Conservation (phyloP, 2,888 invertebrate genomes). For the Nebria salina region DNA sequence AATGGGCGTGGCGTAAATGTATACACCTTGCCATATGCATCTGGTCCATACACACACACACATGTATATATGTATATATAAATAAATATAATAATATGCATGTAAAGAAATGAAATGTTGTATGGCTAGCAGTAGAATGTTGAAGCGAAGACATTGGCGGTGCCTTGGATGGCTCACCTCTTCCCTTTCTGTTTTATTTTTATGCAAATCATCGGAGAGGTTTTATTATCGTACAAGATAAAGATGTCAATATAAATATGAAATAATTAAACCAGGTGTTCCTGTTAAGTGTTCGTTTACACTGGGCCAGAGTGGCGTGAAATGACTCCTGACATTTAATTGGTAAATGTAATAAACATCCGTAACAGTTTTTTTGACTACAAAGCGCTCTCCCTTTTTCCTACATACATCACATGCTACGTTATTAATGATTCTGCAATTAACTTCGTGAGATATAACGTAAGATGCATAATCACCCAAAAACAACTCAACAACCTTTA, state of each 20-base stretch:
- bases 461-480: too few species aligned
- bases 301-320: conserved; percentile 22
- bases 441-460: too few species aligned
- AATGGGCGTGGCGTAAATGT: conserved; percentile 9
- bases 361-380: background rate
- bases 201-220: conserved; percentile 40
- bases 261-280: conserved; percentile 45
- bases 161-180: background rate
- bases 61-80: too few species aligned
- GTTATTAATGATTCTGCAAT: background rate
- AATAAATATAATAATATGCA: background rate
- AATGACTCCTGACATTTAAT: conserved; percentile 22
- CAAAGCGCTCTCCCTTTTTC: background rate
- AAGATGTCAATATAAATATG: conserved; percentile 46
- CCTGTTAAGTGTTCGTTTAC: conserved; percentile 36
- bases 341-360: conserved; percentile 27
- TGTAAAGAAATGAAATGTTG: background rate
- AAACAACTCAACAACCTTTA: too few species aligned
- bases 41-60: background rate
- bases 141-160: background rate
- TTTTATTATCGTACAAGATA: conserved; percentile 37
- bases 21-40: conserved; percentile 9
- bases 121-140: background rate
- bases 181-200: conserved; percentile 31
- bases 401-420: background rate